Percentiles rank a stretch among this genome's conserved stretches.
These are phyloP conservation scores for Ptychodera flava DNA, from an alignment of 35 echinoderm and acorn worm genomes.

Conservation along the genomic window DNA sequence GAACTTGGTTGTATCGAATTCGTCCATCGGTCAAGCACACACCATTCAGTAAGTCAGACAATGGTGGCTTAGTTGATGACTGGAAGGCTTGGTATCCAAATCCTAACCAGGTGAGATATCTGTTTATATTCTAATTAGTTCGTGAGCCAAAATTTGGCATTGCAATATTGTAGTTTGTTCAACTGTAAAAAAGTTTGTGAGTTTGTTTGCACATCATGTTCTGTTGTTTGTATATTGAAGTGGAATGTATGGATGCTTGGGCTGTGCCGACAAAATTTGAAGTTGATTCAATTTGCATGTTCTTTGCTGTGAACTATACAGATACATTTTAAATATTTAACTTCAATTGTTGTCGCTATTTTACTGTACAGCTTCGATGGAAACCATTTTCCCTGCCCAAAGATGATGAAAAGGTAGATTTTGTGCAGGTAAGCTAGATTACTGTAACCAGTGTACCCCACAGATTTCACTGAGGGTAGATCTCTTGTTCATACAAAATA, in stretches of 20 bases:
- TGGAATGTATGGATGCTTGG: no score
- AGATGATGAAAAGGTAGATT: slow-evolving; percentile 30
- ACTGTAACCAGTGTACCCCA: no score
- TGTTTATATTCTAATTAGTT: not conserved
- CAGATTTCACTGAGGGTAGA: no score
- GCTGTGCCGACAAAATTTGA: no score
- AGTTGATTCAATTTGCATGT: no score
- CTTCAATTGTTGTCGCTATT: no score
- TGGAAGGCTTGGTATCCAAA: slow-evolving; percentile 87
- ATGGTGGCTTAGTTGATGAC: slow-evolving; percentile 62
- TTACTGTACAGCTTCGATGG: slow-evolving; percentile 75
- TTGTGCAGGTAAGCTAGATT: slow-evolving; percentile 61
- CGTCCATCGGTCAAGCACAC: slow-evolving; percentile 63
- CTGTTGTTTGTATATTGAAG: no score
- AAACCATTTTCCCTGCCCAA: slow-evolving; percentile 73
- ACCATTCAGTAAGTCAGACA: slow-evolving; percentile 50
- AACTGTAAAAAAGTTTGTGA: no score
- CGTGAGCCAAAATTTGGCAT: not conserved
- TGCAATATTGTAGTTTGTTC: no score
- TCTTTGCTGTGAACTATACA: no score
- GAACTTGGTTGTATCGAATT: slow-evolving; percentile 81
- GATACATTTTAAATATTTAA: no score
- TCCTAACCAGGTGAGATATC: slow-evolving; percentile 72
- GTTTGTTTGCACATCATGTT: no score
- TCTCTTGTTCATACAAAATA: not conserved